These are phyloP conservation scores for Diploptera punctata DNA, from an alignment of 2,888 invertebrate species.

Conservation along the genomic window DNA sequence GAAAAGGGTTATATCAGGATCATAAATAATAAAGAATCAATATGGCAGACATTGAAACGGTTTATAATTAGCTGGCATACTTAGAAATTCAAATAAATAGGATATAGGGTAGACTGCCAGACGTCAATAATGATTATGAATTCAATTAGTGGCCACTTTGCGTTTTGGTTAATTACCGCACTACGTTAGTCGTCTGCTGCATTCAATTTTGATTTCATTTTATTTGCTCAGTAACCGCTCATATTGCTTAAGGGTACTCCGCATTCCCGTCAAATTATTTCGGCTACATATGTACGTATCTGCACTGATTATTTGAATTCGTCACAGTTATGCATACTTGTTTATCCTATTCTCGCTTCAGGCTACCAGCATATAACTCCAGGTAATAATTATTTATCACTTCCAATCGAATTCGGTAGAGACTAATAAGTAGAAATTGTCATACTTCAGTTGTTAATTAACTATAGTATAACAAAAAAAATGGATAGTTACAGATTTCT, in stretches of 20 bases:
- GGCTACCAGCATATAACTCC: no score
- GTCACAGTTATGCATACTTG: no score
- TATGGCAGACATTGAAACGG: not conserved
- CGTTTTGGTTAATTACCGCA: not conserved
- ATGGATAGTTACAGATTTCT: no score
- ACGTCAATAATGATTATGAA: constrained; percentile 20
- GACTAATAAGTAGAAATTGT: no score
- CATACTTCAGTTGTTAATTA: no score
- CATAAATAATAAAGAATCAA: no score
- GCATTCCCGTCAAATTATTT: not conserved
- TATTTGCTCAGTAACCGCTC: not conserved
- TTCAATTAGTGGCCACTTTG: constrained; percentile 18
- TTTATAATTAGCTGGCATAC: constrained; percentile 1
- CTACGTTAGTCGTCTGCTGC: not conserved
- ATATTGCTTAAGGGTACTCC: not conserved
- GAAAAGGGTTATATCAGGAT: no score
- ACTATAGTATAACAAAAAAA: no score
- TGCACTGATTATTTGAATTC: not conserved
- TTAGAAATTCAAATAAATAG: not conserved
- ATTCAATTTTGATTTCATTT: constrained; percentile 10
- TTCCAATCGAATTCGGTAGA: no score
- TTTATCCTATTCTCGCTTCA: no score
- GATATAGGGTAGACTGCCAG: not conserved
- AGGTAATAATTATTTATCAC: no score
- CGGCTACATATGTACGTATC: not conserved